A percentile compares a stretch with the other conserved stretches of the same genome.
Evolutionary conservation across 1,140 invertebrate genomes (phyloP).

Genomic region (Parapsyche elsis): DNA sequence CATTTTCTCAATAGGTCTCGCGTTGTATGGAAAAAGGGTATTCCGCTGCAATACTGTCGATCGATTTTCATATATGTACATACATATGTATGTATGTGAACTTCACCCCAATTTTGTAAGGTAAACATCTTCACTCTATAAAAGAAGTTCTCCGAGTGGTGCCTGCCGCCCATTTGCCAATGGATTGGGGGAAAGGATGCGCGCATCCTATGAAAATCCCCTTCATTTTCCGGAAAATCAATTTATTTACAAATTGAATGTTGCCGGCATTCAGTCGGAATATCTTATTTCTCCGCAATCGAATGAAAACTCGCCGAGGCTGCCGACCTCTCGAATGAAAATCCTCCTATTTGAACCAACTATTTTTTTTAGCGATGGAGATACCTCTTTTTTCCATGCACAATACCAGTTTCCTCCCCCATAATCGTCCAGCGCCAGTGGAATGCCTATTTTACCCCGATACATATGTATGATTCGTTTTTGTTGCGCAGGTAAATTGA

Average conservation of each 20-base stretch:
- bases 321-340: conserved; percentile 27
- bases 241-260: conserved; percentile 52
- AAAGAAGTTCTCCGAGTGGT: conserved; percentile 12
- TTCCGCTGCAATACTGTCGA: neutral
- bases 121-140: conserved; percentile 39
- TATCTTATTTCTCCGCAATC: conserved; percentile 41
- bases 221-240: conserved; percentile 47
- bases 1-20: too few species aligned
- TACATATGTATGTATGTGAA: too few species aligned
- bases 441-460: neutral
- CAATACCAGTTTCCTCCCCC: neutral
- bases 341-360: conserved; percentile 21
- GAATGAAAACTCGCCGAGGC: conserved; percentile 42
- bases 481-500: conserved; percentile 5
- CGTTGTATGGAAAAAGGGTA: too few species aligned
- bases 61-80: conserved; percentile 32
- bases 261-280: conserved; percentile 41
- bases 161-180: conserved; percentile 17
- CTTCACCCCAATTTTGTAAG: conserved; percentile 24
- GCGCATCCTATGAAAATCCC: conserved; percentile 19
- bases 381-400: neutral
- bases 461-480: neutral
- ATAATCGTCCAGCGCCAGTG: neutral
- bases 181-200: neutral
- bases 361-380: conserved; percentile 28